Percentiles rank a stretch among this genome's conserved stretches.
phyloP scores from a whole-genome alignment of 2,888 invertebrate species.

The Himalopsyche anomala region DNA sequence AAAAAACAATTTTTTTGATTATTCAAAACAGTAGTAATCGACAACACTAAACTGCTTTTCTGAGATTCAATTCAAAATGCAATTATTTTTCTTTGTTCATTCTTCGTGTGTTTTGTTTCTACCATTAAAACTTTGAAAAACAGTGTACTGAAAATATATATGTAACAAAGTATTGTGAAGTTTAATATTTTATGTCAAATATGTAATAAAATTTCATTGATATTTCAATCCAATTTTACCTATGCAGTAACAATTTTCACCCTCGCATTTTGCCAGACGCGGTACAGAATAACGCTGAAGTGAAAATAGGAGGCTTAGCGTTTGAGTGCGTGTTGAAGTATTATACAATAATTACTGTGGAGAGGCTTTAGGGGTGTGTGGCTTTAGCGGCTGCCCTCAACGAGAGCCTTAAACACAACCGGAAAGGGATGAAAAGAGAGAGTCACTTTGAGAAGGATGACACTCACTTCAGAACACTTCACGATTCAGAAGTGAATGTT shows the following conservation, averaged over 20 bases:
- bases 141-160: no score
- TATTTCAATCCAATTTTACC: background rate
- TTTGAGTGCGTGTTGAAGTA: conserved; percentile 59
- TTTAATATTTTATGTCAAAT: no score
- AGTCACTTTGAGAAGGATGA: conserved; percentile 37
- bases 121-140: no score
- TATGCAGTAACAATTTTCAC: conserved; percentile 3
- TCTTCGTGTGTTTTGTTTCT: no score
- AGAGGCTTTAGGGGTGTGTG: conserved; percentile 52
- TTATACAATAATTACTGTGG: conserved; percentile 58
- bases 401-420: conserved; percentile 45
- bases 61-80: no score
- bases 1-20: no score
- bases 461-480: conserved; percentile 24
- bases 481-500: background rate
- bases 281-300: conserved; percentile 46
- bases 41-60: no score
- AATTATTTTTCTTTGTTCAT: no score
- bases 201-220: no score
- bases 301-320: conserved; percentile 53
- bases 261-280: background rate
- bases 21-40: no score
- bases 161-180: no score
- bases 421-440: conserved; percentile 43
- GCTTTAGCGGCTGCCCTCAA: conserved; percentile 51